Percentiles rank a stretch among this genome's conserved stretches.
These are phyloP conservation scores for Epinephelus fuscoguttatus DNA, from an alignment of 2,113 vertebrate genomes.

Conservation along the genomic window DNA sequence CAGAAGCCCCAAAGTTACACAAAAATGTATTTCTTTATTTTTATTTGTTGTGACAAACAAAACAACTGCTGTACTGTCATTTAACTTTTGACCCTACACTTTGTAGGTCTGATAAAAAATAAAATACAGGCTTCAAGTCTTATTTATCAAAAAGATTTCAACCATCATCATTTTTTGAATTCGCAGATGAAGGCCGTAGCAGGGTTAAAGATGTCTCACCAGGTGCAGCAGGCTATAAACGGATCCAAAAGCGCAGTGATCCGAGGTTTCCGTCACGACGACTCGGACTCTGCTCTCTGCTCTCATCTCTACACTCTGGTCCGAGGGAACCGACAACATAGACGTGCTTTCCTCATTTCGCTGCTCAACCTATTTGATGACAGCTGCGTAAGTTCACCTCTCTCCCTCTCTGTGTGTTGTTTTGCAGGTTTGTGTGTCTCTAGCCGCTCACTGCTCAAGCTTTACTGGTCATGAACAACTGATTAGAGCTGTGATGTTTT, in stretches of 20 bases:
- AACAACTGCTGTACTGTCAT: background rate
- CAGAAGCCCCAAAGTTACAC: background rate
- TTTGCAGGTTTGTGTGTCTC: background rate
- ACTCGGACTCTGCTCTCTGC: constrained; percentile 90
- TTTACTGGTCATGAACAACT: background rate
- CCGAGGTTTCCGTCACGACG: constrained; percentile 93
- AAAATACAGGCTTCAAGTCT: background rate
- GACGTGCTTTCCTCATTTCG: constrained; percentile 96
- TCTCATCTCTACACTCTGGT: constrained; percentile 97
- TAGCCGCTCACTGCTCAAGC: too few relatives aligned
- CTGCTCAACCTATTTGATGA: constrained; percentile 99
- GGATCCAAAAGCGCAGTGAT: constrained; percentile 85
- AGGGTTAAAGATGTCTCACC: constrained; percentile 99
- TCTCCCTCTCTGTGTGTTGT: background rate
- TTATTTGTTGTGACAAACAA: background rate
- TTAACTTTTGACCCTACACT: background rate
- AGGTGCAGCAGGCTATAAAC: constrained; percentile 95
- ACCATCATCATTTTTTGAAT: background rate
- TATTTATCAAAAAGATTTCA: background rate
- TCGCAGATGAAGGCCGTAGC: constrained; percentile 99
- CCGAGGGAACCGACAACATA: constrained; percentile 95
- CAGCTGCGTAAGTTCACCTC: constrained; percentile 90
- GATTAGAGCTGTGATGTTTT: background rate
- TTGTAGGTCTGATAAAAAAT: background rate
- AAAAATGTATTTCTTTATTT: background rate